Base-by-base conservation (phyloP, 2,113 vertebrate genomes). In the Nothobranchius furzeri region DNA sequence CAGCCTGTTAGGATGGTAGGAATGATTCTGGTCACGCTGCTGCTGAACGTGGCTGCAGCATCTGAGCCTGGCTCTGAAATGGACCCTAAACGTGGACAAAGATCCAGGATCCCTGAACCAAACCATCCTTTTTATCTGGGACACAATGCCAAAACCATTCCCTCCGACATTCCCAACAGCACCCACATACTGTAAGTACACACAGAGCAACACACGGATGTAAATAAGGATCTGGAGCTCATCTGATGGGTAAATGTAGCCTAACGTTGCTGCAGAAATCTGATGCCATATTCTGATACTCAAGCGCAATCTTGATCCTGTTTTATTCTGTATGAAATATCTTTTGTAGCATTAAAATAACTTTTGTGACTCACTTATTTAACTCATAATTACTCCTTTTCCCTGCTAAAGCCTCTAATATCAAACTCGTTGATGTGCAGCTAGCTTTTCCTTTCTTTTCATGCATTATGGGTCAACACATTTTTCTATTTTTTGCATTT, bases 131-230 rank as follows among this genome's bases (percentile, higher is more conserved):
- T 1, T 45, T 78, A 58, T 24, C 36, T 85, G 43, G 48, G 52
- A n/a, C 61, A 17, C 2, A 64, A 55, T 46, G 73, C 78, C 25
- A 62, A 58, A 11, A 63, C 75, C 51, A 75, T 92, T 20, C 87
- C 89, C 6, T 37, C 49, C 14, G 75, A 79, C 59, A 88, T 92
- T 53, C 78, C 90, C 24, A 55, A 53, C 36, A 75, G 85, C 81
- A 82, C 72, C 45, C 61, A 37, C 12, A 70, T 54, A 24, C 66
- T 93, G 93, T 94, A 69, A 93, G 93, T 93, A 64, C 25, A 17
- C 45, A 36, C 47, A 5, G 5, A 62, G 15, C n/a, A 36, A 15
- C 24, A 45, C 40, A 30, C n/a, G 43, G 45, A 60, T 48, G 45
- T 12, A 54, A n/a, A 36, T 6, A 6, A 14, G 24, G 15, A 48